These are phyloP conservation scores for Daboia siamensis DNA, from an alignment of 2,113 vertebrate species.

Conservation along the genomic window DNA sequence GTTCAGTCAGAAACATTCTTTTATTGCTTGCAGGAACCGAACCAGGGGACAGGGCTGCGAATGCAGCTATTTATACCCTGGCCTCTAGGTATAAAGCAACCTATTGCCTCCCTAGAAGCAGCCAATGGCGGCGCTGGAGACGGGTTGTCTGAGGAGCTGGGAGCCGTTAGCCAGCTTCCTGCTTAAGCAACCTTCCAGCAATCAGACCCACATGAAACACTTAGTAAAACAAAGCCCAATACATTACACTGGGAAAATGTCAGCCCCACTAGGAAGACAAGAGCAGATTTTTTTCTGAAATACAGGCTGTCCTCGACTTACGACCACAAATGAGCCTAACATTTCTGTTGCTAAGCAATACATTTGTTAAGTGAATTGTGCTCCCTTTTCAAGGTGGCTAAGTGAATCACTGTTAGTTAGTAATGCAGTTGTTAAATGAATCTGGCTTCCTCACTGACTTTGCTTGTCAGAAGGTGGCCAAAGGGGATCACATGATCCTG, in stretches of 20 bases:
- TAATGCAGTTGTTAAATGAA: not conserved
- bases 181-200: too few relatives aligned
- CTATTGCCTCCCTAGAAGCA: too few relatives aligned
- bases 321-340: not conserved
- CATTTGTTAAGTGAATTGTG: not conserved
- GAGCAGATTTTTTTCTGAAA: not conserved
- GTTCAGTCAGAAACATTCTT: too few relatives aligned
- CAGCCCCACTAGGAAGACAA: not conserved
- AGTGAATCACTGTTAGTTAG: not conserved
- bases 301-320: not conserved
- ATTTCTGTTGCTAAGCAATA: not conserved
- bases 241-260: not conserved
- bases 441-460: not conserved
- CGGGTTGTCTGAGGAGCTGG: too few relatives aligned
- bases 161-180: too few relatives aligned
- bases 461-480: not conserved
- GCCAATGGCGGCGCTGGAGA: too few relatives aligned
- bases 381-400: not conserved
- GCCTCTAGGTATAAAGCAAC: too few relatives aligned
- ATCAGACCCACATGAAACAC: too few relatives aligned
- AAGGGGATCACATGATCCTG: not conserved
- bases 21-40: too few relatives aligned
- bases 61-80: too few relatives aligned
- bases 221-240: too few relatives aligned
- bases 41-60: too few relatives aligned